Base-by-base conservation (phyloP, 1,140 invertebrate species). In the Heliconius hermathena region DNA sequence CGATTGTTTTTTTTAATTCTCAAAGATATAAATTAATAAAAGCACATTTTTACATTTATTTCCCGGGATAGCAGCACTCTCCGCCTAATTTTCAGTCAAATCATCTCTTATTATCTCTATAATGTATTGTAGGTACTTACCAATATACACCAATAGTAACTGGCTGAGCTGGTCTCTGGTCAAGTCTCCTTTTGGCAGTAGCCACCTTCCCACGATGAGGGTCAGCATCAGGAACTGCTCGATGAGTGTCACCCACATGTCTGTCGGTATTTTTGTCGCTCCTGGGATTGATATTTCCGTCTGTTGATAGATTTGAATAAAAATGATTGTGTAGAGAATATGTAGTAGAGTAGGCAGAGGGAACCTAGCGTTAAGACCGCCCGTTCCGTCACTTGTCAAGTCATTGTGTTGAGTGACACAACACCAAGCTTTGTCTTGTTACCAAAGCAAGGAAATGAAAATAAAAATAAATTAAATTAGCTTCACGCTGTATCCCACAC, bases 111-210 rank as follows among this genome's bases (percentile, higher is more conserved):
- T 46, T 46, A 46, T 46, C 3, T 46, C 16, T 46, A 46, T 46
- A 46, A 46, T 46, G 16, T 46, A 46, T 46, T 46, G 41, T 13
- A 46, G 41, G 41, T 46, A 52, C 49, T 87, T 86, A 96, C 97
- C 97, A 78, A 97, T 97, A 87, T 97, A 97, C 11, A 97, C 98
- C 3, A 99, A 95, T 1, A 99, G 93, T n/a, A 99, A 94, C 86
- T 99, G 98, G 54, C 98, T 98, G 8, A 99, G 95, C 91, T 99
- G 98, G 88, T 99, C 98, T 38, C 98, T 95, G 0, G 97, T 98
- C 4, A 99, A 95, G 79, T 98, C 97, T 9, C 98, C 98, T 83
- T 98, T 98, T 2, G 98, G 98, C 75, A 99, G 94, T 92, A 99
- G 95, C 97, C 98, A 99, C 41, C 98, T 95, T 1, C 98, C 97